Conservation (phyloP, 2,113 vertebrate genomes). For the Oreochromis aureus region DNA sequence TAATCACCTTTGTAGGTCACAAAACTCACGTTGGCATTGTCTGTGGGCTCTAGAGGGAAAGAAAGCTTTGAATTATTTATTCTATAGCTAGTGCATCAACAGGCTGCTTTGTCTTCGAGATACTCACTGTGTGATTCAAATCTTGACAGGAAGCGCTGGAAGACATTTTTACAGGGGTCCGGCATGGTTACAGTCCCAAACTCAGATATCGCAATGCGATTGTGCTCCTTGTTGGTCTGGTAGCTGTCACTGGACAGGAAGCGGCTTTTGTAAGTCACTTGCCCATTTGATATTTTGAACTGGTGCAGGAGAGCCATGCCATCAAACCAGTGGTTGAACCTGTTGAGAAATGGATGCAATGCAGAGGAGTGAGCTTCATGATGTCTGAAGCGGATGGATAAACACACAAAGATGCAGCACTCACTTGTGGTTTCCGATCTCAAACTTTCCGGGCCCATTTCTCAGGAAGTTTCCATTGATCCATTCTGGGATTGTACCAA, state of each 20-base stretch:
- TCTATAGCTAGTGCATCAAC: neutral
- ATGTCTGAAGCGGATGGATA: neutral
- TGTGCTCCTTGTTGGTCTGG: conserved; percentile 71
- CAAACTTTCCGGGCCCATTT: conserved; percentile 87
- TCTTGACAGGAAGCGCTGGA: conserved; percentile 81
- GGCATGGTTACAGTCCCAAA: conserved; percentile 85
- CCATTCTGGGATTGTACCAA: conserved; percentile 80
- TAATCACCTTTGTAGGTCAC: conserved; percentile 85
- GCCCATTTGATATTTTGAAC: conserved; percentile 77
- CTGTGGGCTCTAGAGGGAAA: conserved; percentile 72
- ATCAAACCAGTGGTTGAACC: conserved; percentile 89
- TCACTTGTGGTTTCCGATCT: conserved; percentile 85
- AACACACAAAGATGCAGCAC: neutral
- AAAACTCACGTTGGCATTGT: conserved; percentile 83
- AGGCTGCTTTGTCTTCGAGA: neutral
- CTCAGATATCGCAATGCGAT: conserved; percentile 80
- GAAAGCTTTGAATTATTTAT: neutral
- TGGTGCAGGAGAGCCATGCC: conserved; percentile 91
- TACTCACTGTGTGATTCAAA: conserved; percentile 78
- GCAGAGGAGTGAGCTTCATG: neutral
- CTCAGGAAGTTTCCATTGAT: conserved; percentile 81
- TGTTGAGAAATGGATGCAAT: conserved; percentile 19
- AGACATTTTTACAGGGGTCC: conserved; percentile 86
- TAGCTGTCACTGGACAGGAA: conserved; percentile 84
- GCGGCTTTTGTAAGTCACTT: conserved; percentile 82